Base-by-base conservation (phyloP, 2,797 vertebrate genomes). In the Falco biarmicus region DNA sequence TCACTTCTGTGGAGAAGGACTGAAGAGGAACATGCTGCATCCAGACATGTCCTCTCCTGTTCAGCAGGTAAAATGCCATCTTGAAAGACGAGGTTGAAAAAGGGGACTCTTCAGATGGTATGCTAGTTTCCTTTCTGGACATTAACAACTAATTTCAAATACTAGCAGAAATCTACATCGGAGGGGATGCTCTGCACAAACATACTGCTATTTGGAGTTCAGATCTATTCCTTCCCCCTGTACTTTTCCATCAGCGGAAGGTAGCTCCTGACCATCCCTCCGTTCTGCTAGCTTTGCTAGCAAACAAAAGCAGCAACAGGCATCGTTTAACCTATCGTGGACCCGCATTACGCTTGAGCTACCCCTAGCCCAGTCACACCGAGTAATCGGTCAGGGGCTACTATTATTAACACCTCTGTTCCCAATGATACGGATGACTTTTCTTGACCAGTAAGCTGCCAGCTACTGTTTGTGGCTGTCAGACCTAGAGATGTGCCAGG, bases 271-370 rank as follows among this genome's bases (percentile, higher is more conserved):
- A n/a, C 34, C 47, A 45, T 39, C 34, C 21, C 11, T 81, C 39
- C 31, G 31, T 41, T 26, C 24, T 56, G 6, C 15, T 1, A 60
- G 41, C 51, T 63, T 64, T 41, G 22, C 48, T n/a, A 82, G 54
- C 48, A 75, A 86, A 66, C 12, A 81, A 39, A 71, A 69, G 47
- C 50, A 90, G 68, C 56, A 50, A 21, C 2, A 57, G 43, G 47
- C 37, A 50, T 32, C 0, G 0, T 54, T 61, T 26, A 70, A 37
- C 34, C 26, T 22, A 0, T 10, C 53, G 12, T 2, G 1, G 19
- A 28, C 37, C 16, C n/a, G 29, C 4, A 2, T 82, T 28, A 82
- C 45, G 51, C 25, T 53, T 57, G 50, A 84, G 74, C 63, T 56
- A n/a, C 25, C 70, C 41, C 74, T 41, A 31, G 37, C 25, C 5